Percentiles rank a stretch among this genome's conserved stretches.
phyloP scores from a whole-genome alignment of 2,113 vertebrate species.

The Recurvirostra avosetta region DNA sequence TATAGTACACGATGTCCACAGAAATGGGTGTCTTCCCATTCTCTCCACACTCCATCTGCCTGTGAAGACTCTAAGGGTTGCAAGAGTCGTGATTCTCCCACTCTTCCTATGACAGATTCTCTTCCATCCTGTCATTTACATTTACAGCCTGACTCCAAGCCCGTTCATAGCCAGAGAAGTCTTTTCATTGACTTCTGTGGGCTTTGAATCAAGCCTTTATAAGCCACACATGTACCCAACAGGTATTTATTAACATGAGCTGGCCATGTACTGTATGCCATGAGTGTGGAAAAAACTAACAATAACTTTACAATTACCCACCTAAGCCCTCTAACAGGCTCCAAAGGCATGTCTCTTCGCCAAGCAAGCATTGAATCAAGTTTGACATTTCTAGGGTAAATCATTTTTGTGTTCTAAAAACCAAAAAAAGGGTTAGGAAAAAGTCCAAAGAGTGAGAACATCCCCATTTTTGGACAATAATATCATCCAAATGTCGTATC shows the following conservation, averaged over 20 bases:
- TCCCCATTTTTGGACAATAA: constrained; percentile 59
- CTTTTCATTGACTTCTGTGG: constrained; percentile 50
- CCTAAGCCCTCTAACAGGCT: constrained; percentile 54
- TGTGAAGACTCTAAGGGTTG: neutral
- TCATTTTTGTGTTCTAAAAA: constrained; percentile 54
- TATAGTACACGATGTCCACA: neutral
- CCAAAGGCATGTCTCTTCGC: constrained; percentile 32
- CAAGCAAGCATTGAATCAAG: constrained; percentile 63
- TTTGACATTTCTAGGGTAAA: constrained; percentile 67
- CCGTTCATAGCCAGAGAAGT: neutral
- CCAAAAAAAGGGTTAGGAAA: constrained; percentile 45
- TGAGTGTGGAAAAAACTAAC: constrained; percentile 61
- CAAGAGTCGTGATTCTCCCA: neutral
- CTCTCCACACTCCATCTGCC: neutral
- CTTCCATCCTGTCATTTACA: constrained; percentile 40
- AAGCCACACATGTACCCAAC: constrained; percentile 60
- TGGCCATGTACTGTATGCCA: constrained; percentile 19
- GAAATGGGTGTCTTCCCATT: neutral
- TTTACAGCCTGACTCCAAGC: neutral
- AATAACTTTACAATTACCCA: constrained; percentile 65
- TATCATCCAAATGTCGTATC: constrained; percentile 54
- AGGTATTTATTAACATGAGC: constrained; percentile 60
- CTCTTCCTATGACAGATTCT: neutral
- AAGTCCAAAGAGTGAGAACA: constrained; percentile 62
- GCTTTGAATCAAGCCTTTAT: constrained; percentile 50